phyloP scores from a whole-genome alignment of 1,140 invertebrate species.

The Monomorium pharaonis region DNA sequence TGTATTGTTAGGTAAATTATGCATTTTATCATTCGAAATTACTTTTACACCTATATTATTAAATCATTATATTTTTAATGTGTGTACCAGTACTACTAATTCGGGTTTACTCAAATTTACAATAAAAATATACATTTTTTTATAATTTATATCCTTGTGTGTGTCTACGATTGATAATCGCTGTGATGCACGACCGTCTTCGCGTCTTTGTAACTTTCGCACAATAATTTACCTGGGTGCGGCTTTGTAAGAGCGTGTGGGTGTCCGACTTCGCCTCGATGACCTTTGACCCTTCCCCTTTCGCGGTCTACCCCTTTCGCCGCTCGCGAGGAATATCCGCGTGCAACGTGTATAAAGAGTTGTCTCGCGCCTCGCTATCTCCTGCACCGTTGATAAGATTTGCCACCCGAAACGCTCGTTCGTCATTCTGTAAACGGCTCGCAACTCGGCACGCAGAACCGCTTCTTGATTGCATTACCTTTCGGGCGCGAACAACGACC shows the following conservation, averaged over 20 bases:
- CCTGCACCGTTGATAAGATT: constrained; percentile 58
- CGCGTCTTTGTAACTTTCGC: constrained; percentile 34
- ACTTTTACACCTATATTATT: too few relatives aligned
- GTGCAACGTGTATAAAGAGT: constrained; percentile 2
- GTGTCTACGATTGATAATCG: neutral
- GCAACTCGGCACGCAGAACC: neutral
- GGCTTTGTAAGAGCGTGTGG: constrained; percentile 43
- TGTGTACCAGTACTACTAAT: too few relatives aligned
- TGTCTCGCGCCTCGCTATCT: constrained; percentile 26
- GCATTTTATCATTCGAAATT: too few relatives aligned
- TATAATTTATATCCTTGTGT: too few relatives aligned
- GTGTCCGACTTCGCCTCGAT: constrained; percentile 46
- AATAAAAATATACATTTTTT: neutral
- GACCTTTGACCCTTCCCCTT: constrained; percentile 44
- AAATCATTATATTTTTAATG: too few relatives aligned
- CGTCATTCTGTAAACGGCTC: constrained; percentile 54
- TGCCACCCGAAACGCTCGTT: constrained; percentile 47
- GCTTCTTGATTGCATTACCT: neutral
- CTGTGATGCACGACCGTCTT: constrained; percentile 1
- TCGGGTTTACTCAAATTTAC: too few relatives aligned
- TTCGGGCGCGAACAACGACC: constrained; percentile 11
- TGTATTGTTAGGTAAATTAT: too few relatives aligned
- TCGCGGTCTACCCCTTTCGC: neutral
- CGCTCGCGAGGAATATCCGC: neutral
- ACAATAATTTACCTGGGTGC: constrained; percentile 34